Base-by-base conservation (phyloP, 2,113 vertebrate genomes). In the Clarias batrachus region DNA sequence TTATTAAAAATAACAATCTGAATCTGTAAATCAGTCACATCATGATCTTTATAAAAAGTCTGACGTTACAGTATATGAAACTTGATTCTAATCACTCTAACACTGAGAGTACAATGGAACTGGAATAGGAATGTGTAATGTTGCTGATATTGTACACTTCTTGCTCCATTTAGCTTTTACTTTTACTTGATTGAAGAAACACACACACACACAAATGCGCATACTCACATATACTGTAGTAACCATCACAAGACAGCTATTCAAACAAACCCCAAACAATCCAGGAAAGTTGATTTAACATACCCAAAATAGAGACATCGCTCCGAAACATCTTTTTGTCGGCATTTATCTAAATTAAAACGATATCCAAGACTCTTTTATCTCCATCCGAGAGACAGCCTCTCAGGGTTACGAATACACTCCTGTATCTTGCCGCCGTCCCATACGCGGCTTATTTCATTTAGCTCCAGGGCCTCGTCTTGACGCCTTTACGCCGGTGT, bases 301-400 rank as follows among this genome's bases (percentile, higher is more conserved):
- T 73, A 56, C 68, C 14, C 0, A 17, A 78, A 62, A 78, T 70
- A 82, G 70, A 54, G 68, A 48, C n/a, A 62, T 65, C 48, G 12
- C 85, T 83, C 63, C 10, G 23, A 81, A 86, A 59, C 48, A 12
- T 89, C 73, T 80, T 79, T 79, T 83, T 83, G 37, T 82, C 25
- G 30, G 56, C 87, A 73, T 88, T 86, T 57, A 54, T 87, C 68
- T 85, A 62, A 54, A 89, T 85, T 70, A 84, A 81, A 86, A 57
- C 66, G 74, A 86, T 48, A 81, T 17, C 41, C 71, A 73, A 57
- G n/a, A 37, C 23, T 23, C 81, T 88, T 86, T 88, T 79, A 86
- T 86, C 73, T 83, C 63, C 76, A 57, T 70, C 74, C 84, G 14
- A 16, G 85, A 83, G 79, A 84, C 57, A 41, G 65, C 74, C 74